Conservation (phyloP, 2,113 vertebrate genomes). For the Psettodes erumei region DNA sequence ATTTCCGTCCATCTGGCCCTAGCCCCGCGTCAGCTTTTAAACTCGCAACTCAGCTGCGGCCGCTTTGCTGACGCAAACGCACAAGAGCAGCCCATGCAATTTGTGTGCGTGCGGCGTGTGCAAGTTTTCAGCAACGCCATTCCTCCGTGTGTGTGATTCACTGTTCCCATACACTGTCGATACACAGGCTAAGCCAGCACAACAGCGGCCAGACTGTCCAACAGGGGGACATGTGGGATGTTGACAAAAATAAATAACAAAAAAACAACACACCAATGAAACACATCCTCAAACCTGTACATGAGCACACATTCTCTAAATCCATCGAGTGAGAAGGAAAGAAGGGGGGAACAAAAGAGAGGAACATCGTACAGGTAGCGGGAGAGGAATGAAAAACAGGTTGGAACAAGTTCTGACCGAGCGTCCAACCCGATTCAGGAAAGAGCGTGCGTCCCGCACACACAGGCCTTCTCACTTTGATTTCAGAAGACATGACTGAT, state of each 20-base stretch:
- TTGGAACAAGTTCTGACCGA: not conserved
- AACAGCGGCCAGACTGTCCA: conserved; percentile 1
- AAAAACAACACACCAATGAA: too few relatives aligned
- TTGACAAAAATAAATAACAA: not conserved
- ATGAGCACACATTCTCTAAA: not conserved
- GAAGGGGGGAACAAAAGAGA: not conserved
- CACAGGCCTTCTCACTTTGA: not conserved
- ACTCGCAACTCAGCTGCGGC: conserved; percentile 49
- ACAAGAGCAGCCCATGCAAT: conserved; percentile 19
- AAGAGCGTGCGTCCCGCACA: not conserved
- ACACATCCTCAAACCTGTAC: not conserved
- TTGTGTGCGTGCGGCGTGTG: conserved; percentile 16
- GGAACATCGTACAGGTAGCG: not conserved
- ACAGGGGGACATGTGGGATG: too few relatives aligned
- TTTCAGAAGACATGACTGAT: not conserved
- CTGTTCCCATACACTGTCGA: conserved; percentile 3
- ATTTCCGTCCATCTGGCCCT: conserved; percentile 45
- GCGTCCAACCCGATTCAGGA: too few relatives aligned
- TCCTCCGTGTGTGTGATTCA: conserved; percentile 32
- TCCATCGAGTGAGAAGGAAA: not conserved
- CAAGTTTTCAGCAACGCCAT: conserved; percentile 35
- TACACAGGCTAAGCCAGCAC: conserved; percentile 27
- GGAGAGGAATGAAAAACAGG: not conserved
- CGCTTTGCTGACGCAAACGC: conserved; percentile 41
- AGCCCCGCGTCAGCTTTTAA: conserved; percentile 53